Base-by-base conservation (phyloP, 2,888 invertebrate genomes). In the Stegana nigrithorax region DNA sequence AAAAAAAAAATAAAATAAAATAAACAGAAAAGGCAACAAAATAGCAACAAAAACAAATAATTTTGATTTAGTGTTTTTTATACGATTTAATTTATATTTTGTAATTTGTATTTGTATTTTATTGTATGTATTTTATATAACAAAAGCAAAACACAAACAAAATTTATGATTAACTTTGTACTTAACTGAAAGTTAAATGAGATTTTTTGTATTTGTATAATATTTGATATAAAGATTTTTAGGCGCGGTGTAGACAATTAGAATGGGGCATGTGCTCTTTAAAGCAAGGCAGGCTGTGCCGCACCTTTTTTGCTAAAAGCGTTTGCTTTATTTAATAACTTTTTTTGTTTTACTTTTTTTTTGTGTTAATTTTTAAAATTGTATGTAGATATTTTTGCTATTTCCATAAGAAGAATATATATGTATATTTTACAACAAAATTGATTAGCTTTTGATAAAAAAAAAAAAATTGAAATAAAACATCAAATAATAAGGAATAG, bases 111-210 rank as follows among this genome's bases (percentile, higher is more conserved):
- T 66, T 60, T 63, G 64, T 61, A 67, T 63, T 65, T 61, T 67
- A 67, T 65, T 70, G 59, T 53, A 55, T 64, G 67, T 65, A 65
- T 66, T 69, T 63, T 64, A 65, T 45, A 67, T 55, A 64, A 66
- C 62, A 61, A 57, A 44, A 26, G 59, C 19, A 50, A 47, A 56
- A 58, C 14, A 42, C 25, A 14, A 67, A 60, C 63, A 51, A 50
- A 59, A 51, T 51, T 51, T 26, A 51, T 17, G 14, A 10, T 29
- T 51, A 29, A 51, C 17, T 50, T 51, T 51, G n/a, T 39, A 56
- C 32, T 59, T 19, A 32, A 17, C 36, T 36, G 12, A 25, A 21
- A 51, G 29, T 7, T 7, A 29, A 29, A 29, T 29, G 10, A 23
- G 21, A 45, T 10, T 10, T 25, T 55, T 55, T 55, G 29, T 26